Percentiles rank a stretch among this genome's conserved stretches.
Evolutionary conservation across 1,140 invertebrate genomes (phyloP).

Genomic region (Euwallacea similis): DNA sequence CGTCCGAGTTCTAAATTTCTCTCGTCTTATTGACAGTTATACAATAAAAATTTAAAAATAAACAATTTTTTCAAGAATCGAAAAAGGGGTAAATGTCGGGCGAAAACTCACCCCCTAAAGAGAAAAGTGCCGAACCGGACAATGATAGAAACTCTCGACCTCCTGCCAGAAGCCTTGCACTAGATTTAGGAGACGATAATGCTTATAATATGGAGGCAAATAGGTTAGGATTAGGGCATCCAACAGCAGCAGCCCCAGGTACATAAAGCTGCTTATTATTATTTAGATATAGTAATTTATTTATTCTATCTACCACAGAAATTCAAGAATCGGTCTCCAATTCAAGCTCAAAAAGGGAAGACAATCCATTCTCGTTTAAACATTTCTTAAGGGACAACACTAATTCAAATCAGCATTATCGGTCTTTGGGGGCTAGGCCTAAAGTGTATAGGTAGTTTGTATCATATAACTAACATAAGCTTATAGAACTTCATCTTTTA

Average conservation of each 20-base stretch:
- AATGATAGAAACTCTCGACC: constrained; percentile 22
- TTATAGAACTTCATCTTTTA: constrained; percentile 39
- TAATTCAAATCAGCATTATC: constrained; percentile 51
- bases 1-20: no score
- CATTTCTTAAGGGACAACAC: constrained; percentile 70
- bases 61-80: no score
- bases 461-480: neutral
- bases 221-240: constrained; percentile 42
- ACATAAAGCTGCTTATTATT: neutral
- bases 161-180: constrained; percentile 27
- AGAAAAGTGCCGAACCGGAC: no score
- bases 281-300: neutral
- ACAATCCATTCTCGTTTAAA: constrained; percentile 79
- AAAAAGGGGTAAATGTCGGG: no score
- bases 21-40: no score
- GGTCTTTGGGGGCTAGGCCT: constrained; percentile 60
- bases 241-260: neutral
- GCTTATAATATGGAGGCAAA: constrained; percentile 39
- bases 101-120: no score
- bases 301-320: neutral
- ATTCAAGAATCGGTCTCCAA: constrained; percentile 42
- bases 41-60: no score
- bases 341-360: constrained; percentile 60
- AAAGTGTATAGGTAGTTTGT: constrained; percentile 56
- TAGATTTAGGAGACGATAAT: constrained; percentile 47